Evolutionary conservation across 2,888 invertebrate genomes (phyloP), one percentile per base, ranked within the genome.

Genomic region (Cremastinae sp.): DNA sequence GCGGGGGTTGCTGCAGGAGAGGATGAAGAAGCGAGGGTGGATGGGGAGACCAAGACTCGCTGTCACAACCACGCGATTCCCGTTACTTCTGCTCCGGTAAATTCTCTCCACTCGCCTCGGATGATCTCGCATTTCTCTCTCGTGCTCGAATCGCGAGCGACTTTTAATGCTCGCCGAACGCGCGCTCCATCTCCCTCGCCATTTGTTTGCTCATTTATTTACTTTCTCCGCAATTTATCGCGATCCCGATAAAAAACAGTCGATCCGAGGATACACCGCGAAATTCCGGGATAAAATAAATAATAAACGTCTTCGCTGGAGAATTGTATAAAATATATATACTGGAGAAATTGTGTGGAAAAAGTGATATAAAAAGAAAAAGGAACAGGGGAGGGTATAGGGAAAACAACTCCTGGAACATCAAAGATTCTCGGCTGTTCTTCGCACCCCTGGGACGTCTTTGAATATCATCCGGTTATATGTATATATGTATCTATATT

Each of bases 1-100:
- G n/a, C n/a, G n/a, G n/a, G n/a, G n/a, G n/a, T n/a, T n/a, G n/a
- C n/a, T n/a, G n/a, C n/a, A 41, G 58, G 51, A n/a, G 5, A 20
- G 64, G 64, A 43, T 12, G 56, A 58, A 43, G 18, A n/a, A n/a
- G n/a, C n/a, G 47, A 68, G 53, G 56, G 45, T 56, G 36, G 28
- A 5, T 2, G 5, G 28, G 28, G 5, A 28, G 28, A 28, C 2
- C 28, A 28, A 28, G 28, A 28, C 28, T 28, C 58, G 78, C 82
- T 83, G 84, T 84, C 84, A 83, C 79, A 78, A 80, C 76, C 84
- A 84, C 79, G 80, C 81, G 72, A 74, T 69, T 59, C 74, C 85
- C 83, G 85, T 87, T 87, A 87, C 84, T 86, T 87, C 85, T 84
- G 80, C 81, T 80, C 78, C 79, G 81, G 70, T 80, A 81, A 80